Evolutionary conservation across 2,113 vertebrate genomes (phyloP).

Genomic region (Pomatorhinus ruficollis): DNA sequence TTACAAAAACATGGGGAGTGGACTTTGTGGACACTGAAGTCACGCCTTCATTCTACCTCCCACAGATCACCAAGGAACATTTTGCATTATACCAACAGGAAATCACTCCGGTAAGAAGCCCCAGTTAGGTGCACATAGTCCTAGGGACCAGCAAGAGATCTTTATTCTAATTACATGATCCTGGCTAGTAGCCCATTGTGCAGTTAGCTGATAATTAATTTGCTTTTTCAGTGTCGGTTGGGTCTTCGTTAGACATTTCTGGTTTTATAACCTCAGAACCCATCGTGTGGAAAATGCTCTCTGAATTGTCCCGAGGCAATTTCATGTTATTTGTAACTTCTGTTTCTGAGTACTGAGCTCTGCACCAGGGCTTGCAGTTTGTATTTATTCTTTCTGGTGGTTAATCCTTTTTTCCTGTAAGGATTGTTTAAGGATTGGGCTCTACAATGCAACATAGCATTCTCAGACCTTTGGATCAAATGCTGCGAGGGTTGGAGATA

Average conservation of each 20-base stretch:
- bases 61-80: conserved; percentile 91
- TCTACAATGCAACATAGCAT: neutral
- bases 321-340: neutral
- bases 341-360: neutral
- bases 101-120: conserved; percentile 83
- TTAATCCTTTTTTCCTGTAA: neutral
- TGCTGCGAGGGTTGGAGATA: neutral
- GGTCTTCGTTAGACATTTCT: neutral
- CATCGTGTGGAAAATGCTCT: neutral
- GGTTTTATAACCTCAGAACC: neutral
- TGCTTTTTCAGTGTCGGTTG: neutral
- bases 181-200: neutral
- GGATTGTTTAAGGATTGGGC: neutral
- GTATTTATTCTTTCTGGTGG: neutral
- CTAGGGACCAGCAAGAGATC: neutral
- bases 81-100: conserved; percentile 90
- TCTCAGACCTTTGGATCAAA: neutral
- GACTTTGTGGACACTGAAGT: conserved; percentile 95
- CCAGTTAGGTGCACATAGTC: fast-evolving
- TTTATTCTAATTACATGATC: neutral
- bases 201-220: neutral
- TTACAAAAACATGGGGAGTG: conserved; percentile 98
- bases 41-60: conserved; percentile 93
- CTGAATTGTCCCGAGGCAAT: neutral
- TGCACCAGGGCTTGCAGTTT: neutral